Evolutionary conservation across 2,888 invertebrate genomes (phyloP).

Genomic region (Hyposoter dolosus): DNA sequence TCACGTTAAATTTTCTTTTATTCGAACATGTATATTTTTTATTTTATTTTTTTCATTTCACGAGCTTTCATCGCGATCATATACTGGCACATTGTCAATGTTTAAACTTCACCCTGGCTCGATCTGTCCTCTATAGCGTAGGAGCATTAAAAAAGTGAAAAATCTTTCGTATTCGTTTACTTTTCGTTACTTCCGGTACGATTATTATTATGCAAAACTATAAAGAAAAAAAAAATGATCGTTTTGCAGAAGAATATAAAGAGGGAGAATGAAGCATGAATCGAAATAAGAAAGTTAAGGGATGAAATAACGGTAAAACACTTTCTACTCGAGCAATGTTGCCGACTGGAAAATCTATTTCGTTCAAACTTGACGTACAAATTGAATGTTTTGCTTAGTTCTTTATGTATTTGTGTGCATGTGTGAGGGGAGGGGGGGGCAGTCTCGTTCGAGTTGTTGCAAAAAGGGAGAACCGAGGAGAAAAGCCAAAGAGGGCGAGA

Average conservation of each 20-base stretch:
- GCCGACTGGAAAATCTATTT: constrained; percentile 86
- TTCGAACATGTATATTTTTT: constrained; percentile 80
- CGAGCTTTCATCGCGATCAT: constrained; percentile 45
- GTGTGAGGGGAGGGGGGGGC: constrained; percentile 43
- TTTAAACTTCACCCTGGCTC: constrained; percentile 39
- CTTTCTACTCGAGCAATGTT: constrained; percentile 36
- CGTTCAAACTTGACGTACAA: constrained; percentile 87
- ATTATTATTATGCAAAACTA: constrained; percentile 15
- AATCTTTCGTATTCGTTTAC: not conserved
- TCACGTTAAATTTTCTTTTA: constrained; percentile 83
- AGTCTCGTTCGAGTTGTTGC: constrained; percentile 55
- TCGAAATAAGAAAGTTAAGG: constrained; percentile 22
- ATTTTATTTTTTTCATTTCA: constrained; percentile 81
- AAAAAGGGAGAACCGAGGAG: constrained; percentile 63
- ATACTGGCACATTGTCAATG: constrained; percentile 54
- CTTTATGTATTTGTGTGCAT: constrained; percentile 79
- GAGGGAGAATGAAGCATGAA: not conserved
- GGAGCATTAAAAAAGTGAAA: not conserved
- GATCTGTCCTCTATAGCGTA: not conserved
- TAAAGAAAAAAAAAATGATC: not conserved
- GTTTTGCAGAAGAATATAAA: not conserved
- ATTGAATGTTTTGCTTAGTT: constrained; percentile 86
- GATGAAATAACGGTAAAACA: constrained; percentile 48
- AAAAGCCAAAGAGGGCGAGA: constrained; percentile 77
- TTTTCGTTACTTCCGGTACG: constrained; percentile 32